A percentile compares a stretch with the other conserved stretches of the same genome.
phyloP scores from a whole-genome alignment of 2,797 vertebrate species.

The Oreonectes daqikongensis region DNA sequence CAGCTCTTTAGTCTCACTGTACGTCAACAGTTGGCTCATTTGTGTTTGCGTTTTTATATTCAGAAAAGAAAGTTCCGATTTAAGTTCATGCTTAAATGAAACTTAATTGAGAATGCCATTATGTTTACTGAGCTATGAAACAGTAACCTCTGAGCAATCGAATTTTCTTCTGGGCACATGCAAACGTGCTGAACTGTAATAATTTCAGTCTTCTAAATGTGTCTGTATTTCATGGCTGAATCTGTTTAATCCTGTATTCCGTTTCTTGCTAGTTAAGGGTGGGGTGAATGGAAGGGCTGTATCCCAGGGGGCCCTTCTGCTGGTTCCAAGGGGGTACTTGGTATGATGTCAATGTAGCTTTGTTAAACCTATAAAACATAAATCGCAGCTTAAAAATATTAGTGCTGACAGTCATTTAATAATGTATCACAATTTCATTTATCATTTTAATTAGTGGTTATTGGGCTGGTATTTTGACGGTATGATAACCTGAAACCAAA shows the following conservation, averaged over 20 bases:
- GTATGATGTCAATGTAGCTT: neutral
- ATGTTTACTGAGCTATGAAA: conserved; percentile 1
- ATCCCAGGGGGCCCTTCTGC: neutral
- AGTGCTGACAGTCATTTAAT: neutral
- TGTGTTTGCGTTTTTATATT: neutral
- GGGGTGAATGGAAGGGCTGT: neutral
- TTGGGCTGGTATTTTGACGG: too few species aligned
- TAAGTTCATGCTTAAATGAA: conserved; percentile 9
- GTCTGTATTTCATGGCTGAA: conserved; percentile 69
- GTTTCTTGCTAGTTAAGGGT: conserved; percentile 16
- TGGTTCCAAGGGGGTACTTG: neutral
- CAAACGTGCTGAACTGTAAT: neutral
- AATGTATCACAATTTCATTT: neutral
- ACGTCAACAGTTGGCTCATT: neutral
- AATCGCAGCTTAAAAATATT: neutral
- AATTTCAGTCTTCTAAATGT: conserved; percentile 35
- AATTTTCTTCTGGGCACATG: neutral
- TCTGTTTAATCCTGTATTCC: conserved; percentile 62
- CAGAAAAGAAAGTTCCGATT: neutral
- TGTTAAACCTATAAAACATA: conserved; percentile 1
- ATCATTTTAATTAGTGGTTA: neutral
- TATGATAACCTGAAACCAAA: too few species aligned
- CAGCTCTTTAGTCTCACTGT: too few species aligned
- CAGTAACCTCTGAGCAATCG: neutral
- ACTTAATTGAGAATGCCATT: neutral